Percentiles rank a stretch among this genome's conserved stretches.
Conservation (phyloP, 1,140 invertebrate genomes). For the Drosophila pallidifrons region DNA sequence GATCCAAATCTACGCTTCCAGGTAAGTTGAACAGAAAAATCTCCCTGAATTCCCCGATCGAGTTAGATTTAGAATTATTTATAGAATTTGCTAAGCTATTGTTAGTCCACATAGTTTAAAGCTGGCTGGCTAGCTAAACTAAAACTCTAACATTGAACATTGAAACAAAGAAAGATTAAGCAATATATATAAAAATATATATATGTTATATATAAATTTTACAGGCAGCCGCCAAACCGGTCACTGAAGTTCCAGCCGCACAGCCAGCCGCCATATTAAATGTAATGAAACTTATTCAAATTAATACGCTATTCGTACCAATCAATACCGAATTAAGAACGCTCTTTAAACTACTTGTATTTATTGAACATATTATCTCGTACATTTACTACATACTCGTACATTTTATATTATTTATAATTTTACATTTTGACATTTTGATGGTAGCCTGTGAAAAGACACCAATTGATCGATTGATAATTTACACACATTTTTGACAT, state of each 20-base stretch:
- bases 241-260: conserved; percentile 87
- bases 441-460: conserved; percentile 73
- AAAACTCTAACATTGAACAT: conserved; percentile 1
- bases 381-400: conserved; percentile 33
- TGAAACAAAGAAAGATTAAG: conserved; percentile 15
- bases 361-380: conserved; percentile 41
- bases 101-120: conserved; percentile 39
- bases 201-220: conserved; percentile 85
- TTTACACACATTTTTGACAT: conserved; percentile 60
- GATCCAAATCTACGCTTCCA: conserved; percentile 96
- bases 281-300: conserved; percentile 83
- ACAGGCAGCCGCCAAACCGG: conserved; percentile 89
- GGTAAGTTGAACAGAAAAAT: conserved; percentile 75
- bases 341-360: conserved; percentile 54
- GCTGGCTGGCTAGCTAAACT: conserved; percentile 48
- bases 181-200: conserved; percentile 52
- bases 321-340: conserved; percentile 45
- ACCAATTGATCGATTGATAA: conserved; percentile 49
- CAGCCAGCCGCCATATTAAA: conserved; percentile 85
- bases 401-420: conserved; percentile 28
- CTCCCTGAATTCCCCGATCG: not conserved
- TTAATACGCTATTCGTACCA: conserved; percentile 66
- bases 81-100: conserved; percentile 27
- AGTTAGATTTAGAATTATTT: conserved; percentile 29
- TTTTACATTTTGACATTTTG: conserved; percentile 36